Percentiles rank a stretch among this genome's conserved stretches.
phyloP scores from a whole-genome alignment of 2,113 vertebrate species.

The Tragelaphus imberbis region DNA sequence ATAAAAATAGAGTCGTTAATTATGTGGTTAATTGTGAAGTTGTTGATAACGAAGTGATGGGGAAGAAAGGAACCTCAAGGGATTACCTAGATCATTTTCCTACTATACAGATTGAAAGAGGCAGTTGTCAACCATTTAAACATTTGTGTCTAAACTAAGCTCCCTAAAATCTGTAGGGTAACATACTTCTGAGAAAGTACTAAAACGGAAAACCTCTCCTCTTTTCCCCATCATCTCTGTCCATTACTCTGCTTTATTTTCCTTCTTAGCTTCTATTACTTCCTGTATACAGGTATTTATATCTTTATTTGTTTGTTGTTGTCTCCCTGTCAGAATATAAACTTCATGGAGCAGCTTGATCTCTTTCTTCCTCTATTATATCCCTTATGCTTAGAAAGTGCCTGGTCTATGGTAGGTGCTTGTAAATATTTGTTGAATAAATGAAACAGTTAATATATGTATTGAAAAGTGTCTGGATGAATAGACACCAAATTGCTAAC shows the following conservation, averaged over 20 bases:
- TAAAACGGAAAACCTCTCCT: background rate
- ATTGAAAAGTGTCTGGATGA: background rate
- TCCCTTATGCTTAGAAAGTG: background rate
- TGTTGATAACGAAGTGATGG: conserved; percentile 1
- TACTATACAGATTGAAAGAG: background rate
- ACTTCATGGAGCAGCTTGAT: background rate
- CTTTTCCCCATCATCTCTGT: background rate
- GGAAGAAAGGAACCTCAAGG: background rate
- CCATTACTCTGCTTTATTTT: background rate
- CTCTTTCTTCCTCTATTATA: background rate
- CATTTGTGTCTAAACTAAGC: background rate
- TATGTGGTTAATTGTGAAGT: conserved; percentile 6
- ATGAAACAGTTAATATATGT: background rate
- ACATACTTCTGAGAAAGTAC: background rate
- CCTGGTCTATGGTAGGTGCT: background rate
- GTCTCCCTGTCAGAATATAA: background rate
- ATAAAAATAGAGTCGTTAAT: background rate
- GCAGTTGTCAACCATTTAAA: background rate
- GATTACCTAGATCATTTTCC: background rate
- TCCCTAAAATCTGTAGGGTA: background rate
- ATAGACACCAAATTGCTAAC: background rate
- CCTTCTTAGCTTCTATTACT: background rate
- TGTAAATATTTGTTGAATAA: background rate
- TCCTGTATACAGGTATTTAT: background rate
- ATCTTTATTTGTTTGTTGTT: background rate